Conservation (phyloP, 2,888 invertebrate genomes). For the Meliscaeva auricollis region DNA sequence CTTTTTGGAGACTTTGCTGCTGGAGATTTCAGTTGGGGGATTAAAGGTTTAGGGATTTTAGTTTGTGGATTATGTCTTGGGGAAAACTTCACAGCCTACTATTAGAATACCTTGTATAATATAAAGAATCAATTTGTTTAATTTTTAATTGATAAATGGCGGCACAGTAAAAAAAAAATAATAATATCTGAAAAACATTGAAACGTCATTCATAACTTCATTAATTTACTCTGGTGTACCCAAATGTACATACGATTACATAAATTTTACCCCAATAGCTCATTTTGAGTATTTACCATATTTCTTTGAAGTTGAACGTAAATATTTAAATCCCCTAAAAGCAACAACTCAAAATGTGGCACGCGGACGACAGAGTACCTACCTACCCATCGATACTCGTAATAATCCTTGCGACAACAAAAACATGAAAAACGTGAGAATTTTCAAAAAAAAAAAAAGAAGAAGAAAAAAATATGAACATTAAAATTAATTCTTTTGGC, state of each 20-base stretch:
- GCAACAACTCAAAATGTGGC: constrained; percentile 63
- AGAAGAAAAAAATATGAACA: constrained; percentile 70
- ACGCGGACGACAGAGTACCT: constrained; percentile 53
- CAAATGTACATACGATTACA: too few species aligned
- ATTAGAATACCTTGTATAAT: too few species aligned
- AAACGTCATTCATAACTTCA: background rate
- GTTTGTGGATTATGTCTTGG: too few species aligned
- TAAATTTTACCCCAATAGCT: background rate
- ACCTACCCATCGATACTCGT: background rate
- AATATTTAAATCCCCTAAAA: constrained; percentile 31
- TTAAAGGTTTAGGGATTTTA: too few species aligned
- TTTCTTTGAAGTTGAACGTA: constrained; percentile 53
- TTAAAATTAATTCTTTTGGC: constrained; percentile 76
- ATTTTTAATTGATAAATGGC: too few species aligned
- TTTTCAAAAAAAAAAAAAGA: constrained; percentile 77
- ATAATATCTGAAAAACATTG: background rate
- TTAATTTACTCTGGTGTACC: background rate
- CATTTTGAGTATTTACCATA: background rate
- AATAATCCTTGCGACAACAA: constrained; percentile 77
- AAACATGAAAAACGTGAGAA: constrained; percentile 84
- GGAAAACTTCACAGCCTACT: too few species aligned
- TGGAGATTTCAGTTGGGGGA: too few species aligned
- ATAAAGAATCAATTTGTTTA: too few species aligned
- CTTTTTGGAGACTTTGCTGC: too few species aligned
- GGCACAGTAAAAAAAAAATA: too few species aligned